Percentiles rank a stretch among this genome's conserved stretches.
Evolutionary conservation across 2,113 vertebrate genomes (phyloP).

Genomic region (Meriones unguiculatus): DNA sequence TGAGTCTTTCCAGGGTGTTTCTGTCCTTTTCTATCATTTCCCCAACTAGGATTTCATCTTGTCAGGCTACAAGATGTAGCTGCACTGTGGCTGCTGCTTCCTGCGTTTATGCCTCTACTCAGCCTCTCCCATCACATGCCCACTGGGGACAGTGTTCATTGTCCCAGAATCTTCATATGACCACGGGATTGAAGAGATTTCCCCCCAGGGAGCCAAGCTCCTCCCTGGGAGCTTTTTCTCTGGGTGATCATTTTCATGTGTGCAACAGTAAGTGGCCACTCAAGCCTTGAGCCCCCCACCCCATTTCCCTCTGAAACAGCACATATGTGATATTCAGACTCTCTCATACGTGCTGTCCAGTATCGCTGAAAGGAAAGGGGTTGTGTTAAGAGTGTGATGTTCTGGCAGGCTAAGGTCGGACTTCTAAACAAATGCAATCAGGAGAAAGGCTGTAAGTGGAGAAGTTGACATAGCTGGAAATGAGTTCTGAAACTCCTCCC

Average conservation of each 20-base stretch:
- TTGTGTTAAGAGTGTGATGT: not conserved
- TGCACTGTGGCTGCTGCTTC: not conserved
- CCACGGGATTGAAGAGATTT: conserved; percentile 52
- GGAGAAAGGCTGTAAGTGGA: conserved; percentile 38
- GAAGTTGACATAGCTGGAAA: conserved; percentile 5
- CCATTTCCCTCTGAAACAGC: conserved; percentile 9
- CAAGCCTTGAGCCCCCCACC: not conserved
- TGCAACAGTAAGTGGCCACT: conserved; percentile 14
- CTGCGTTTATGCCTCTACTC: not conserved
- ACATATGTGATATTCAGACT: not conserved
- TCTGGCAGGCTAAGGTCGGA: not conserved
- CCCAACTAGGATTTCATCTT: not conserved
- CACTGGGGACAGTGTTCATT: not conserved
- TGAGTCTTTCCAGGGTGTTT: not conserved
- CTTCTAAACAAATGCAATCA: not conserved
- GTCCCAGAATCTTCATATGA: conserved; percentile 26
- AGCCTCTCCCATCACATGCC: not conserved
- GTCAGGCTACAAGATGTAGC: not conserved
- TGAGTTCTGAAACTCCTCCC: conserved; percentile 56
- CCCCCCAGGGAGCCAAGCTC: not conserved
- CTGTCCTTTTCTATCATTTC: not conserved
- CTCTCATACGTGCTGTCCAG: not conserved
- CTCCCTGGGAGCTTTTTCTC: not conserved
- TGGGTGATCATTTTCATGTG: not conserved
- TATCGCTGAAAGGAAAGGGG: not conserved